phyloP scores from a whole-genome alignment of 1,140 invertebrate species.

The Mizuhopecten yessoensis region DNA sequence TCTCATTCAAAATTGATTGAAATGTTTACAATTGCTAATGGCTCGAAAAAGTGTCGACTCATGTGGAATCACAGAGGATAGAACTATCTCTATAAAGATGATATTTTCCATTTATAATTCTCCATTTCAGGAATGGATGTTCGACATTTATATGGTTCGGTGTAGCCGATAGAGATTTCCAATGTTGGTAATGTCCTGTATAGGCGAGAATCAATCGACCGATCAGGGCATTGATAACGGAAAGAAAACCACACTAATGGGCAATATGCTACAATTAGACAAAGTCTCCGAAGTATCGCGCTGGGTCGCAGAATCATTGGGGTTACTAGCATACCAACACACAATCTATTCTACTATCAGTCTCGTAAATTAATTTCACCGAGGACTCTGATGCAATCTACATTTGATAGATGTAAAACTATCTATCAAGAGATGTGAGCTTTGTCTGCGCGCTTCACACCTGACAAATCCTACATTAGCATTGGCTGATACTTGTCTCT shows the following conservation, averaged over 20 bases:
- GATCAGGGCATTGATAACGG: conserved; percentile 31
- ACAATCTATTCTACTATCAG: background rate
- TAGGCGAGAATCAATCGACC: conserved; percentile 6
- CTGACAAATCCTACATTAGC: conserved; percentile 32
- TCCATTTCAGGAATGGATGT: conserved; percentile 24
- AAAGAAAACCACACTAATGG: conserved; percentile 32
- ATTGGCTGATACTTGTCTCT: conserved; percentile 24
- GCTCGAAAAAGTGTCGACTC: conserved; percentile 15
- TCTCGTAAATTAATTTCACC: conserved; percentile 24
- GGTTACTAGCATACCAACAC: conserved; percentile 30
- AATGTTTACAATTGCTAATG: conserved; percentile 39
- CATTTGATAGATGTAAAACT: conserved; percentile 34
- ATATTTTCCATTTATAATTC: conserved; percentile 40
- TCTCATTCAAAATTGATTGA: conserved; percentile 29
- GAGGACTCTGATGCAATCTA: conserved; percentile 37
- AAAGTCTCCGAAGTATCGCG: conserved; percentile 24
- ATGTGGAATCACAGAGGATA: conserved; percentile 24
- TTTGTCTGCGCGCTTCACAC: conserved; percentile 24
- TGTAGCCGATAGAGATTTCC: background rate
- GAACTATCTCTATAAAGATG: conserved; percentile 28
- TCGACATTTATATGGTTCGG: background rate
- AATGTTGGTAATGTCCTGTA: conserved; percentile 32
- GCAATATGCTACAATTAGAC: conserved; percentile 33
- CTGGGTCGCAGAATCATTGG: conserved; percentile 15
- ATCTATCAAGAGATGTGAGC: conserved; percentile 16